Base-by-base conservation (phyloP, 2,888 invertebrate genomes). In the Tortricodes alternella region DNA sequence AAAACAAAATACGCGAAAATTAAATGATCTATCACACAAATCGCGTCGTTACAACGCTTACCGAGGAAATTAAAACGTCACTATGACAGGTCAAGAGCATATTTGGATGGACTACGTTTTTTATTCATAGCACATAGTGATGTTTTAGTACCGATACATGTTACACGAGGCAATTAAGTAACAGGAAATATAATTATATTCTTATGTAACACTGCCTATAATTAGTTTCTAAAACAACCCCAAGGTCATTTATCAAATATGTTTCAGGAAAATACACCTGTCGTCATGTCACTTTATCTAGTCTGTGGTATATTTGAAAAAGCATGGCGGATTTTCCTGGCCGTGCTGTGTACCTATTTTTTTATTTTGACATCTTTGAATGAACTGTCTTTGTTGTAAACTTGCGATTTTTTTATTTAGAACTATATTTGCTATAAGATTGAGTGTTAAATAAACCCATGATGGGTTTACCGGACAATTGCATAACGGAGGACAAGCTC, bases 391-490 rank as follows among this genome's bases (percentile, higher is more conserved):
- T 44, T 38, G 50, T 56, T 56, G 44, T 50, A 41, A 50, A 44
- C 43, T 49, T 37, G 37, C 23, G 44, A 18, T 43, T 38, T 29
- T 50, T 55, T 49, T 34, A 35, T 29, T 43, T 41, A 6, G 43
- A 55, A 49, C 41, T 43, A 19, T 49, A 38, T 9, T 19, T 9
- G 19, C 35, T 27, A 27, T 15, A 43, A 16, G 15, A 35, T 41
- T 55, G 41, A 48, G 48, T 49, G 41, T 35, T 43, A 16, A 43
- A 43, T 21, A 24, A 35, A 9, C 53, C 60, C 64, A 78, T 60
- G 64, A 89, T 89, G 89, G 88, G 82, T 61, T 67, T 83, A 57
- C 77, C 79, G 46, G 82, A 80, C 38, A 73, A 69, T 49, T 72
- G 75, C 61, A 74, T 87, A 61, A 85, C 89, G 29, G 82, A 80